These are phyloP conservation scores for Tenthredo livida DNA, from an alignment of 2,888 invertebrate genomes.

Conservation along the genomic window DNA sequence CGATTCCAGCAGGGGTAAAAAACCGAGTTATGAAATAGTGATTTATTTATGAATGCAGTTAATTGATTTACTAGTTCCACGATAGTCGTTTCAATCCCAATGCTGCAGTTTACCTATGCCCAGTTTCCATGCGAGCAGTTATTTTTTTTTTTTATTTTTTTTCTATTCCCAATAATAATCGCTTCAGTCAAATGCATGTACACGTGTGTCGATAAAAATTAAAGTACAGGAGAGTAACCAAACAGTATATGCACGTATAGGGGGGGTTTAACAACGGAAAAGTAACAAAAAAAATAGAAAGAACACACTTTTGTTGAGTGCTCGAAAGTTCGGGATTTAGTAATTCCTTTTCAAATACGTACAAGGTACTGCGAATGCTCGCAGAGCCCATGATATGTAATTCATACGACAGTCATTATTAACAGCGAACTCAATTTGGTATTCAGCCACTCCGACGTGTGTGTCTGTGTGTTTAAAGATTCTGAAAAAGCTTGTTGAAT, in stretches of 20 bases:
- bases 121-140: conserved; percentile 13
- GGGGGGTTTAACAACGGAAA: not conserved
- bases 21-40: conserved; percentile 75
- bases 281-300: not conserved
- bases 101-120: conserved; percentile 12
- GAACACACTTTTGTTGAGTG: conserved; percentile 10
- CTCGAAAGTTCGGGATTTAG: conserved; percentile 6
- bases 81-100: conserved; percentile 21
- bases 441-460: not conserved
- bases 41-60: conserved; percentile 76
- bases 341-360: not conserved
- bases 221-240: not conserved
- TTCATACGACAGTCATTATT: conserved; percentile 43
- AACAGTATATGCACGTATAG: not conserved
- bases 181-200: not conserved
- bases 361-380: not conserved
- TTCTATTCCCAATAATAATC: conserved; percentile 46
- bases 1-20: conserved; percentile 63
- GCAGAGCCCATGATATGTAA: not conserved
- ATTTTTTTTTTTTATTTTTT: conserved; percentile 54
- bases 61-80: conserved; percentile 76
- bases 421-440: conserved; percentile 19
- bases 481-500: conserved; percentile 22
- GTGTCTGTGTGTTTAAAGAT: not conserved
- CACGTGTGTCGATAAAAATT: not conserved